Conservation (phyloP, 2,888 invertebrate genomes). For the Callinectes sapidus region DNA sequence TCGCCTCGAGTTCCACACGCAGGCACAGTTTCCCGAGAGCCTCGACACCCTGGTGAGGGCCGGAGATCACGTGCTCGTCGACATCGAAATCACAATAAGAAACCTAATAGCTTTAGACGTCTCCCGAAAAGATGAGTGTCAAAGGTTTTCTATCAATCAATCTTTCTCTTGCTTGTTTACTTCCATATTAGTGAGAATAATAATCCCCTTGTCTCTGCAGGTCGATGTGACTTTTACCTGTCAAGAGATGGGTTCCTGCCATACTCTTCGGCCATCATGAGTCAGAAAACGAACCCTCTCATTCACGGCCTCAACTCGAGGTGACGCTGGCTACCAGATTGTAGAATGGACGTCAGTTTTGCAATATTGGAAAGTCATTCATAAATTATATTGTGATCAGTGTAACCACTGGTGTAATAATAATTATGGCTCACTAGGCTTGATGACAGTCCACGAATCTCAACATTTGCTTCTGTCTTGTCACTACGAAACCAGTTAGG, state of each 20-base stretch:
- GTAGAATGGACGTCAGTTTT: no score
- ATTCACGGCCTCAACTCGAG: slow-evolving; percentile 14
- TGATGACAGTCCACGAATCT: no score
- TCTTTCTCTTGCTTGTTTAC: not conserved
- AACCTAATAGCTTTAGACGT: slow-evolving; percentile 12
- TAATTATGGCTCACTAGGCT: no score
- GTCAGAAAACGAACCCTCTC: slow-evolving; percentile 29
- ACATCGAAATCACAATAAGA: not conserved
- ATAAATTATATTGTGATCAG: no score
- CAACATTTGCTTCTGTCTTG: no score
- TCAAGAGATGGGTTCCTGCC: slow-evolving; percentile 16
- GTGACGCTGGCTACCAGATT: not conserved
- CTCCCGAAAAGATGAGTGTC: not conserved
- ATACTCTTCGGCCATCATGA: not conserved
- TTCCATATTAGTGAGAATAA: not conserved
- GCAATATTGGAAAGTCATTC: no score
- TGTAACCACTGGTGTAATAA: no score
- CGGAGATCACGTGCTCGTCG: slow-evolving; percentile 7
- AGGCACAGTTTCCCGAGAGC: slow-evolving; percentile 10
- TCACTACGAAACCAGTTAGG: no score
- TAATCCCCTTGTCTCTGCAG: not conserved
- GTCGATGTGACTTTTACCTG: slow-evolving; percentile 4
- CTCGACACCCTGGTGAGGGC: slow-evolving; percentile 38
- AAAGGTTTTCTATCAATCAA: not conserved
- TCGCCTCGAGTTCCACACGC: slow-evolving; percentile 25